Evolutionary conservation across 2,113 vertebrate species (phyloP), one percentile per base, ranked within the genome.

Genomic region (Hiodon tergisus): DNA sequence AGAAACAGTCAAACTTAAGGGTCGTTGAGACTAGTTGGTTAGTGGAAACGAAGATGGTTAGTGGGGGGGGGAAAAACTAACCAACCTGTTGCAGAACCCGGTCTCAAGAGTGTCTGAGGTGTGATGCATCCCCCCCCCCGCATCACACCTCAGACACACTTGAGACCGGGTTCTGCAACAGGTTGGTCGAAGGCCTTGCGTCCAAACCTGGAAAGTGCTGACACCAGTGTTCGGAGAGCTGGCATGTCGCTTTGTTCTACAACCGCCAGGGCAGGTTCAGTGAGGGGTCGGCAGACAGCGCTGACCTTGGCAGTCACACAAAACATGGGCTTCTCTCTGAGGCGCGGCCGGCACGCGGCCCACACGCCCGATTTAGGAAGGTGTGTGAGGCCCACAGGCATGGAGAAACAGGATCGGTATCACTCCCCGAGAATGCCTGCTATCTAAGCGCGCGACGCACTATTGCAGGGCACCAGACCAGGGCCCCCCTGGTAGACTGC

Each of bases 1-100:
- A 79, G 62, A 80, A 71, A 83, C 83, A 53, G 86, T 80, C 74
- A 82, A 2, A 9, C 1, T 5, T 14, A 47, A 4, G 14, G 70
- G 17, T 17, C 54, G 8, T 57, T 14, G 10, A 31, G 31, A 31
- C 31, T 31, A 31, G 31, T 31, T 31, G 31, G 31, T 31, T 31
- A 31, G 31, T 31, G 31, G 31, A 31, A 31, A 31, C 31, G 31
- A 31, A 31, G 31, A 31, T 31, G 31, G 31, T 31, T 31, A 31
- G 31, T 31, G 31, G 31, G 31, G 31, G 31, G 31, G 53, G 50
- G n/a, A n/a, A n/a, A n/a, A n/a, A n/a, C n/a, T n/a, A n/a, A n/a
- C n/a, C n/a, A n/a, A n/a, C n/a, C n/a, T n/a, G n/a, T n/a, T n/a
- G n/a, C n/a, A n/a, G n/a, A n/a, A n/a, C n/a, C n/a, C n/a, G n/a